These are phyloP conservation scores for Drosophila crucigera DNA, from an alignment of 2,888 invertebrate genomes.

Conservation along the genomic window DNA sequence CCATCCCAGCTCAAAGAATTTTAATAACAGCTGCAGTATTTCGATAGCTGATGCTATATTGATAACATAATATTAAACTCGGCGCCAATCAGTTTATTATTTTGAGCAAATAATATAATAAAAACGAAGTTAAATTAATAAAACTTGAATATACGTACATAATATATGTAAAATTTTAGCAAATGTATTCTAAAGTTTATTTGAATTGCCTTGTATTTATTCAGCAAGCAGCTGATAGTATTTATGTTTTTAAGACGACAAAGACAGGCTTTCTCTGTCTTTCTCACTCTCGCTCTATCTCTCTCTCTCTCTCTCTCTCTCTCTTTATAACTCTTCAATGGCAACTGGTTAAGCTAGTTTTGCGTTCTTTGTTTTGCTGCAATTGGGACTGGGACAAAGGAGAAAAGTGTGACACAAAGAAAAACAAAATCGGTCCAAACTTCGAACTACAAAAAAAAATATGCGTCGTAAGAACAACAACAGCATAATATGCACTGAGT, in stretches of 20 bases:
- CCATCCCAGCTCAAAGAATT: background rate
- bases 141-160: no score
- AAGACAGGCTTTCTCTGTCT: background rate
- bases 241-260: conserved; percentile 29
- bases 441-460: conserved; percentile 2
- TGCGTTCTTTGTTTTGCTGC: conserved; percentile 29
- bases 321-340: background rate
- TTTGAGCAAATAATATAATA: background rate
- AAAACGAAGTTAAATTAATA: background rate
- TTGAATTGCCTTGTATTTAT: background rate
- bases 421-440: conserved; percentile 10
- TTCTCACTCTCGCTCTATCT: background rate
- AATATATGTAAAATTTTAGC: background rate
- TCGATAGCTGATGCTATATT: conserved; percentile 2
- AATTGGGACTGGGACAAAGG: conserved; percentile 31
- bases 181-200: background rate
- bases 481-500: conserved; percentile 25
- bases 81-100: conserved; percentile 6
- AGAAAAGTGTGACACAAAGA: conserved; percentile 31
- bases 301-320: background rate
- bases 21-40: background rate
- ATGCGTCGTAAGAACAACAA: conserved; percentile 36
- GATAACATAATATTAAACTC: background rate
- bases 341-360: conserved; percentile 58
- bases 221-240: conserved; percentile 42